A percentile compares a stretch with the other conserved stretches of the same genome.
Conservation (phyloP, 1,140 invertebrate species). For the Branchinecta lynchi region DNA sequence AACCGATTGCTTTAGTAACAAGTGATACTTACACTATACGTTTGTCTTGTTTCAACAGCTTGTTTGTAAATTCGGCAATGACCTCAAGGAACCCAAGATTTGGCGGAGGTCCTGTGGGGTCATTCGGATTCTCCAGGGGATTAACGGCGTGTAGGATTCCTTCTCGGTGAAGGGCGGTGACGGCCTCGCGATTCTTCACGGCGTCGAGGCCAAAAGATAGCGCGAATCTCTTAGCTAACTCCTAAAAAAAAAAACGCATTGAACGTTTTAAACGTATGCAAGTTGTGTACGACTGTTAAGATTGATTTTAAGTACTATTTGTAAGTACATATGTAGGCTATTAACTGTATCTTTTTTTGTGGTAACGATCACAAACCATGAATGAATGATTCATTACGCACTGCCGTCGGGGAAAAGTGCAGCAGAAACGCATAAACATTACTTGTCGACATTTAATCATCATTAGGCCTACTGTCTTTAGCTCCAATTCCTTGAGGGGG, state of each 20-base stretch:
- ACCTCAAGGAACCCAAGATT: slow-evolving; percentile 88
- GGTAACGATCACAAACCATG: slow-evolving; percentile 16
- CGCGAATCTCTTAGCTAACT: slow-evolving; percentile 90
- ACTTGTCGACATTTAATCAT: too few relatives aligned
- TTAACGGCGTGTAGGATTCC: slow-evolving; percentile 79
- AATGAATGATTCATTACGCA: too few relatives aligned
- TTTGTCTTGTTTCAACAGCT: slow-evolving; percentile 90
- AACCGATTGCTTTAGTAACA: too few relatives aligned
- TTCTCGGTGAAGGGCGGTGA: slow-evolving; percentile 84
- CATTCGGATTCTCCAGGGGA: slow-evolving; percentile 43
- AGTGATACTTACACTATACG: slow-evolving; percentile 57
- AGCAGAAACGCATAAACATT: too few relatives aligned
- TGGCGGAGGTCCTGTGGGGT: slow-evolving; percentile 59
- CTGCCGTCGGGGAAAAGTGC: too few relatives aligned
- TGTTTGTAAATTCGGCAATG: slow-evolving; percentile 86
- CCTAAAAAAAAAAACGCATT: slow-evolving; percentile 33
- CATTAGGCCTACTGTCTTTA: too few relatives aligned
- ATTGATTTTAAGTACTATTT: too few relatives aligned
- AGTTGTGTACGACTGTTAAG: too few relatives aligned
- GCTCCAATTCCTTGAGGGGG: too few relatives aligned
- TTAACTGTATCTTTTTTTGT: slow-evolving; percentile 14
- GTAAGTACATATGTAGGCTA: too few relatives aligned
- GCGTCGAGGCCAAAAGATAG: slow-evolving; percentile 94
- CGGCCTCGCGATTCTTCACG: slow-evolving; percentile 91
- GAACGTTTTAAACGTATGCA: too few relatives aligned